Conservation (phyloP, 2,113 vertebrate species). For the Macrotus californicus region DNA sequence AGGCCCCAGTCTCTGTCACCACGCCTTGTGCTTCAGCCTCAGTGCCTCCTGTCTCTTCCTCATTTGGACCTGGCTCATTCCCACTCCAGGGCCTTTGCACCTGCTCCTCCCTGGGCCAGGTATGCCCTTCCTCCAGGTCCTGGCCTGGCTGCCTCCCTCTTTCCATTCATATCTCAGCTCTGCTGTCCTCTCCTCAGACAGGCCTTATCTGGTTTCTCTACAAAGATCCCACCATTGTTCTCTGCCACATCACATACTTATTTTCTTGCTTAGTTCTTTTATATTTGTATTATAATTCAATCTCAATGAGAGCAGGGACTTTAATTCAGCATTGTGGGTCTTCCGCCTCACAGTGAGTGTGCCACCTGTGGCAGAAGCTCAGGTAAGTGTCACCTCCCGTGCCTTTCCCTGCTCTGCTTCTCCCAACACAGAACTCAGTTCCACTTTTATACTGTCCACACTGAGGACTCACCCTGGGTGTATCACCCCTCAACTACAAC, state of each 20-base stretch:
- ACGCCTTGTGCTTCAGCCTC: neutral
- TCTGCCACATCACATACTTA: neutral
- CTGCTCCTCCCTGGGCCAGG: neutral
- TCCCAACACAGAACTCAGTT: neutral
- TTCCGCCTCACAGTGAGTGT: neutral
- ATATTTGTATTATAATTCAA: neutral
- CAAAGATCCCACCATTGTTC: neutral
- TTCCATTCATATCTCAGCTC: neutral
- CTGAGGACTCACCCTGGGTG: neutral
- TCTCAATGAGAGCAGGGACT: neutral
- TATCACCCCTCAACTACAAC: neutral
- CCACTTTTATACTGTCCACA: neutral
- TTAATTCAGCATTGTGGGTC: neutral
- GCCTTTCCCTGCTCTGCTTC: neutral
- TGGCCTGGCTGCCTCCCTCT: neutral
- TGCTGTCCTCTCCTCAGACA: neutral
- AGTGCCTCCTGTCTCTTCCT: neutral
- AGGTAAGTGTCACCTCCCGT: too few species aligned
- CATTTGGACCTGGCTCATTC: accelerated
- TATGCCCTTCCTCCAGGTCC: neutral
- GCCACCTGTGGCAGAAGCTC: neutral
- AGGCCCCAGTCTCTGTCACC: neutral
- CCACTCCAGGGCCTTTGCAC: neutral
- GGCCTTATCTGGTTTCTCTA: neutral
- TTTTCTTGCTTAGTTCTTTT: neutral